Conservation (phyloP, 2,797 vertebrate genomes). For the Pitangus sulphuratus region DNA sequence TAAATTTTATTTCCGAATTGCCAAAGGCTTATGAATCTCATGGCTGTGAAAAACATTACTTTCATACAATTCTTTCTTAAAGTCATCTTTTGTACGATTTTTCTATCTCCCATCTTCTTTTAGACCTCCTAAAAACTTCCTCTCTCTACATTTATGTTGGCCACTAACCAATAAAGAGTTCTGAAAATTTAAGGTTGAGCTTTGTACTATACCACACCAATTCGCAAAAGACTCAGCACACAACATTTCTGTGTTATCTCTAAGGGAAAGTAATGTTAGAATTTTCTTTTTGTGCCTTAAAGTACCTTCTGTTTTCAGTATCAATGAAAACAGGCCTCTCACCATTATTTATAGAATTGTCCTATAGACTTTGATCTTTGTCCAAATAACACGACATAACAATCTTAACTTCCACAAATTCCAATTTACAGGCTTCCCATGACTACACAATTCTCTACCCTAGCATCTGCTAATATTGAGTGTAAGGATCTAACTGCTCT, state of each 20-base stretch:
- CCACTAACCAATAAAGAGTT: not conserved
- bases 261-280: not conserved
- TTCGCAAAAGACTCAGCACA: not conserved
- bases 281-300: not conserved
- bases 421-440: not conserved
- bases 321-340: not conserved
- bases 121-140: not conserved
- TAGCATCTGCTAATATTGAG: not conserved
- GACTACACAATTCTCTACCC: not conserved
- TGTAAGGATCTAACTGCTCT: not conserved
- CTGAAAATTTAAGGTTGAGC: not conserved
- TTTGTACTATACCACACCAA: not conserved
- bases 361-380: not conserved
- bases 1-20: not conserved
- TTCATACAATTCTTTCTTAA: not conserved
- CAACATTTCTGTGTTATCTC: not conserved
- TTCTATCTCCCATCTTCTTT: not conserved
- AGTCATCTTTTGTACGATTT: not conserved
- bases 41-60: not conserved
- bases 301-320: not conserved
- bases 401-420: not conserved
- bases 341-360: rapidly evolving
- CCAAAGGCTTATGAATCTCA: not conserved
- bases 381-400: not conserved
- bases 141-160: not conserved